Conservation (phyloP, 1,140 invertebrate species). For the Centruroides sculpturatus region DNA sequence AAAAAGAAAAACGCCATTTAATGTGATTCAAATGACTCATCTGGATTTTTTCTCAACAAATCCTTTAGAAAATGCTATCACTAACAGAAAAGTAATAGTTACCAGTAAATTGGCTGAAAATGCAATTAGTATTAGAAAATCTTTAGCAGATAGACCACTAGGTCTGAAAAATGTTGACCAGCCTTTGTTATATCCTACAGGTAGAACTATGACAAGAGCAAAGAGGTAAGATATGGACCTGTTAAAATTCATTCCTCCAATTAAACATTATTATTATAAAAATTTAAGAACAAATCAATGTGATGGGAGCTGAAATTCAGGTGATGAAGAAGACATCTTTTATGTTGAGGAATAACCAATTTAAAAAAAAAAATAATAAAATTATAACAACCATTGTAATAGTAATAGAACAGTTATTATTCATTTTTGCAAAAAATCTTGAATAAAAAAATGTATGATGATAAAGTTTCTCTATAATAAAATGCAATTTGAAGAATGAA, state of each 20-base stretch:
- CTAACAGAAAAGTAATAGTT: not conserved
- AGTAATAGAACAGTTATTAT: no score
- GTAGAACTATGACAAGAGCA: not conserved
- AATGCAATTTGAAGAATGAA: not conserved
- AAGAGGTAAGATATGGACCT: not conserved
- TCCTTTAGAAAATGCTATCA: not conserved
- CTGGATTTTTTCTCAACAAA: not conserved
- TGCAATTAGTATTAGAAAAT: not conserved
- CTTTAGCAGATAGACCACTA: not conserved
- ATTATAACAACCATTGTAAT: not conserved
- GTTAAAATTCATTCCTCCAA: not conserved
- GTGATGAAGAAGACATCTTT: slow-evolving; percentile 1
- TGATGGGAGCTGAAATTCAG: not conserved
- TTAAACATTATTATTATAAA: slow-evolving; percentile 3
- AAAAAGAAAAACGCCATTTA: not conserved
- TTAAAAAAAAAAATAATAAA: not conserved
- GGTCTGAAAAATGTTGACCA: not conserved
- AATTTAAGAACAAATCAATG: not conserved
- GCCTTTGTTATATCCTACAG: slow-evolving; percentile 1
- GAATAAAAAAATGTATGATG: not conserved
- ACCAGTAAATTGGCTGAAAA: slow-evolving; percentile 1
- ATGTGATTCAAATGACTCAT: not conserved
- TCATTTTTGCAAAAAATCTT: not conserved
- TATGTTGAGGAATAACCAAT: slow-evolving; percentile 1
- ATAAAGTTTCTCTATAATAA: not conserved